Percentiles rank a stretch among this genome's conserved stretches.
These are phyloP conservation scores for Diorhabda sublineata DNA, from an alignment of 1,140 invertebrate species.

Conservation along the genomic window DNA sequence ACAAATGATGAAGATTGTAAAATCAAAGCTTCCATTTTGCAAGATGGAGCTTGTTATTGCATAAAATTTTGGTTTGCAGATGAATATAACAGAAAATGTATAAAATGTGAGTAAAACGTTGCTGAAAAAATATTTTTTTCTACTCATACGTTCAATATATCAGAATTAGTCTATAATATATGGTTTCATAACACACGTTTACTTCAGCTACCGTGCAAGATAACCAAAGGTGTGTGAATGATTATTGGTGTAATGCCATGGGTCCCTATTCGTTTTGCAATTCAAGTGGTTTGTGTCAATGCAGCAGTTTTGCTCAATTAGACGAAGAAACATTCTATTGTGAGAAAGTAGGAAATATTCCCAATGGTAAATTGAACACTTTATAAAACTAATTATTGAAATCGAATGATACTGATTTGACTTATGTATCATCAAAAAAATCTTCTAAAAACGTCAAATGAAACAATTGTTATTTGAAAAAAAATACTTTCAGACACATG, in stretches of 20 bases:
- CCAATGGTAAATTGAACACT: too few species aligned
- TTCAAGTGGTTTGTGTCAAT: slow-evolving; percentile 21
- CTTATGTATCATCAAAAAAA: too few species aligned
- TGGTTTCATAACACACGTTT: neutral
- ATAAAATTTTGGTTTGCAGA: slow-evolving; percentile 26
- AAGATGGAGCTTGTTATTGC: slow-evolving; percentile 22
- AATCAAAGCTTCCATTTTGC: slow-evolving; percentile 20
- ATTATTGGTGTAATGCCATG: slow-evolving; percentile 30
- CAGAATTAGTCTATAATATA: too few species aligned
- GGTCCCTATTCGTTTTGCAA: slow-evolving; percentile 25
- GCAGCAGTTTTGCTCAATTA: slow-evolving; percentile 14
- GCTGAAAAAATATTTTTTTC: too few species aligned
- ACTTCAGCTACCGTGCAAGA: slow-evolving; percentile 24
- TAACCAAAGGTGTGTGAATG: slow-evolving; percentile 21
- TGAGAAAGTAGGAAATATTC: neutral
- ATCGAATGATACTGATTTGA: too few species aligned
- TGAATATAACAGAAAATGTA: slow-evolving; percentile 24
- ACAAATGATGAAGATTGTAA: slow-evolving; percentile 16
- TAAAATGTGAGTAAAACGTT: slow-evolving; percentile 20
- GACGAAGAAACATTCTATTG: slow-evolving; percentile 25
- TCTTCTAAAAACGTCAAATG: too few species aligned
- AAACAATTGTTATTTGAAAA: too few species aligned
- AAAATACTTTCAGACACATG: too few species aligned
- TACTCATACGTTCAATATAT: too few species aligned
- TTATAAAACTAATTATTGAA: too few species aligned